Percentiles rank a stretch among this genome's conserved stretches.
Evolutionary conservation across 2,888 invertebrate species (phyloP).

Genomic region (Epistrophe eligans): DNA sequence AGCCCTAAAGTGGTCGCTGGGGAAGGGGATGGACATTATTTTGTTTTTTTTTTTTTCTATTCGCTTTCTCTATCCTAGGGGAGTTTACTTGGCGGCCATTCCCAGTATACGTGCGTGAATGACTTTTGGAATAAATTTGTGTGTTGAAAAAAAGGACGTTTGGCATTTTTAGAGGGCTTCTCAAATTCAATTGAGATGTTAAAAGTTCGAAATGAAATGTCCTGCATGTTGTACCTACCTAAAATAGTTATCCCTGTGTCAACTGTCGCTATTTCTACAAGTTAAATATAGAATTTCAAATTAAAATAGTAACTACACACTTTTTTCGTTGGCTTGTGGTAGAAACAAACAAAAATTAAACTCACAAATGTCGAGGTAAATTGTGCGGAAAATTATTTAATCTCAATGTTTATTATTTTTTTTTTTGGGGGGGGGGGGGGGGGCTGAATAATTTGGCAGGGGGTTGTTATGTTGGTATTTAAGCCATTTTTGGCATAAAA

Average conservation of each 20-base stretch:
- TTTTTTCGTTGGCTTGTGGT: neutral
- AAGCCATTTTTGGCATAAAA: constrained; percentile 26
- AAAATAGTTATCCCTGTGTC: constrained; percentile 17
- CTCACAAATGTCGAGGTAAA: constrained; percentile 32
- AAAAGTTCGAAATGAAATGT: constrained; percentile 37
- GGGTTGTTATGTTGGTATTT: neutral
- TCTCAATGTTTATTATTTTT: constrained; percentile 16
- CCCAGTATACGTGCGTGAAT: constrained; percentile 28
- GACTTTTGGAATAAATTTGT: constrained; percentile 49
- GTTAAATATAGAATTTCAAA: constrained; percentile 56
- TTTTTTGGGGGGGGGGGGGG: neutral
- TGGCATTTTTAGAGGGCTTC: neutral
- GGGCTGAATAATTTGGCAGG: constrained; percentile 10
- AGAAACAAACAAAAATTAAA: neutral
- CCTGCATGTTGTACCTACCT: constrained; percentile 6
- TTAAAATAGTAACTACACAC: neutral
- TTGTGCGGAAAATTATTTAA: constrained; percentile 68
- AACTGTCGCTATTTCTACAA: constrained; percentile 15
- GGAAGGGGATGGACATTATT: neutral
- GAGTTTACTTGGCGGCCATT: constrained; percentile 1
- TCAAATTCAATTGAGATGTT: constrained; percentile 34
- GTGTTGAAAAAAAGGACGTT: neutral
- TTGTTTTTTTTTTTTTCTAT: constrained; percentile 24
- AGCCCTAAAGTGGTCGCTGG: constrained; percentile 22
- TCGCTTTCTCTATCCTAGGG: constrained; percentile 14